phyloP scores from a whole-genome alignment of 1,140 invertebrate genomes.

The Pygmarrhopalites habei region DNA sequence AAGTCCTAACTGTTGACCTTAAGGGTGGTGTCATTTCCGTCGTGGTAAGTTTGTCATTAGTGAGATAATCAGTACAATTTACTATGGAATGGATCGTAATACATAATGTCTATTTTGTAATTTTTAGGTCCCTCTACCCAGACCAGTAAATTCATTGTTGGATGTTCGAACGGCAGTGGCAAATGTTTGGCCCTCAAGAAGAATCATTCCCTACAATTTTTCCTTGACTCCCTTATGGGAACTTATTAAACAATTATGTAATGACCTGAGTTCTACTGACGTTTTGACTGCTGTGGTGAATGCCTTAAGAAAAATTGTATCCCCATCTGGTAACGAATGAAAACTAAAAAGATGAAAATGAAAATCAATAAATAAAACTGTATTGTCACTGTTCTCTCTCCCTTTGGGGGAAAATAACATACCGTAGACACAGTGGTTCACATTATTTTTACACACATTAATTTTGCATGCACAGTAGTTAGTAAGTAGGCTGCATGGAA shows the following conservation, averaged over 20 bases:
- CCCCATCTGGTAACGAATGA: neutral
- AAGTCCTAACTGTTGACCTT: constrained; percentile 31
- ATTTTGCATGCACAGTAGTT: too few relatives aligned
- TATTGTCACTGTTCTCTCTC: too few relatives aligned
- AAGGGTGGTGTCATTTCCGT: constrained; percentile 20
- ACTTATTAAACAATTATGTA: neutral
- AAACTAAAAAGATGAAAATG: too few relatives aligned
- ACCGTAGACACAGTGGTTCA: too few relatives aligned
- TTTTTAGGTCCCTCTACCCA: constrained; percentile 28
- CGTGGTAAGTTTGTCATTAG: constrained; percentile 16
- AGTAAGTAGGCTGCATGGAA: neutral
- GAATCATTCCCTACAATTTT: neutral
- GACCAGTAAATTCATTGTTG: constrained; percentile 22
- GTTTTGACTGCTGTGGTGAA: neutral
- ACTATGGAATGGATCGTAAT: neutral
- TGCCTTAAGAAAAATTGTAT: neutral
- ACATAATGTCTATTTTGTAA: too few relatives aligned
- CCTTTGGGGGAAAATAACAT: too few relatives aligned
- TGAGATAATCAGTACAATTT: neutral
- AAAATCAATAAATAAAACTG: too few relatives aligned
- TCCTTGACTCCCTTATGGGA: neutral
- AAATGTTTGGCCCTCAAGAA: neutral
- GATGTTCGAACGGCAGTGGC: constrained; percentile 12
- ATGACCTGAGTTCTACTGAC: neutral
- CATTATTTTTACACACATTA: too few relatives aligned